These are phyloP conservation scores for Drosophila macrospina DNA, from an alignment of 2,888 invertebrate genomes.

Conservation along the genomic window DNA sequence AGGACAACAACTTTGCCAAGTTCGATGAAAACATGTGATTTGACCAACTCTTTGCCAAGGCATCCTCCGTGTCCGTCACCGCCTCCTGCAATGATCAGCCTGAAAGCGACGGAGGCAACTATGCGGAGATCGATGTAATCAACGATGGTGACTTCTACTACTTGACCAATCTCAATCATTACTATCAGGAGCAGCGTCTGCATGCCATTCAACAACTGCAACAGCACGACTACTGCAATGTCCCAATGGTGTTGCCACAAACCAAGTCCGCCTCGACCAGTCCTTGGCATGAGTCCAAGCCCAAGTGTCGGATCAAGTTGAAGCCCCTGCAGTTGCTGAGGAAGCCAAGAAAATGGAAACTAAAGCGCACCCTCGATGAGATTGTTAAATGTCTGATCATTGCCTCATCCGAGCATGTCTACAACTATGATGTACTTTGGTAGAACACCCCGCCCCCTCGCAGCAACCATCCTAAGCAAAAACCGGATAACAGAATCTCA, in stretches of 20 bases:
- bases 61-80: constrained; percentile 53
- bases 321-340: constrained; percentile 64
- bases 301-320: constrained; percentile 37
- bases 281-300: constrained; percentile 64
- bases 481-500: constrained; percentile 20
- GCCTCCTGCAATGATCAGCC: constrained; percentile 13
- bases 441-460: constrained; percentile 27
- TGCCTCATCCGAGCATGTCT: constrained; percentile 73
- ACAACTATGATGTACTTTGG: constrained; percentile 73
- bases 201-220: constrained; percentile 39
- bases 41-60: constrained; percentile 82
- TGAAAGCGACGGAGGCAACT: constrained; percentile 57
- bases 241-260: constrained; percentile 40
- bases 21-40: constrained; percentile 86
- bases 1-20: constrained; percentile 85
- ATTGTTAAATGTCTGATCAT: constrained; percentile 71
- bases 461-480: background rate
- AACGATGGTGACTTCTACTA: constrained; percentile 77
- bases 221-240: constrained; percentile 57
- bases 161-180: constrained; percentile 81
- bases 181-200: constrained; percentile 76
- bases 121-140: constrained; percentile 82
- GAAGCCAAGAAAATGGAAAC: constrained; percentile 81
- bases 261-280: constrained; percentile 67
- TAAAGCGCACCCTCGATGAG: constrained; percentile 69